Evolutionary conservation across 1,140 invertebrate species (phyloP).

Genomic region (Trachelipus rathkii): DNA sequence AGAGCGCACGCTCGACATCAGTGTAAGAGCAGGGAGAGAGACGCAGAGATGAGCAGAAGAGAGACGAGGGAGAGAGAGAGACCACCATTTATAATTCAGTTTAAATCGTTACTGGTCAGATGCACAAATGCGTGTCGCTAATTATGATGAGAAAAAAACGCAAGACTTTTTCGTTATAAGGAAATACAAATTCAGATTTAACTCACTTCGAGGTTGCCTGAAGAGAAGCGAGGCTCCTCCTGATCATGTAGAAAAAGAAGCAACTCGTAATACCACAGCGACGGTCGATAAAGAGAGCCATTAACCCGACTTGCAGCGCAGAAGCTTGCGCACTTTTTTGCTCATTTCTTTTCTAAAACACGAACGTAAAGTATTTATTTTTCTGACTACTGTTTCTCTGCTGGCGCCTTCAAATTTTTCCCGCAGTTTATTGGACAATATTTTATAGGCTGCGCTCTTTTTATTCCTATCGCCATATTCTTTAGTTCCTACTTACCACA

Average conservation of each 20-base stretch:
- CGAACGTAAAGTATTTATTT: conserved; percentile 19
- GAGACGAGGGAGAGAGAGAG: background rate
- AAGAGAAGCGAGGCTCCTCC: background rate
- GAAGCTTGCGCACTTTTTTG: background rate
- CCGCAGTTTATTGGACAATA: conserved; percentile 12
- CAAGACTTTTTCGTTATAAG: background rate
- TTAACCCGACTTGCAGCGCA: background rate
- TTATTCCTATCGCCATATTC: conserved; percentile 19
- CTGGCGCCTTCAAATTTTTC: conserved; percentile 4
- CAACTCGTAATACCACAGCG: conserved; percentile 20
- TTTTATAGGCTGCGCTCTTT: conserved; percentile 9
- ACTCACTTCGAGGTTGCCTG: background rate
- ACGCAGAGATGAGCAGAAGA: background rate
- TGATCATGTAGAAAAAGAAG: conserved; percentile 21
- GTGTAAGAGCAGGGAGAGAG: too few relatives aligned
- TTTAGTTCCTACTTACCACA: conserved; percentile 24
- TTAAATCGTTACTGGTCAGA: background rate
- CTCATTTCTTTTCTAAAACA: conserved; percentile 17
- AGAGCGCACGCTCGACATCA: too few relatives aligned
- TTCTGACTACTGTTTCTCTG: conserved; percentile 19
- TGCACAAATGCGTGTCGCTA: background rate
- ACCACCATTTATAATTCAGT: background rate
- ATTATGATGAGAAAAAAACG: background rate
- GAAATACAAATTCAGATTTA: background rate
- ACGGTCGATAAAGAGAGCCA: background rate